Evolutionary conservation across 2,888 invertebrate genomes (phyloP).

Genomic region (Autographa gamma): DNA sequence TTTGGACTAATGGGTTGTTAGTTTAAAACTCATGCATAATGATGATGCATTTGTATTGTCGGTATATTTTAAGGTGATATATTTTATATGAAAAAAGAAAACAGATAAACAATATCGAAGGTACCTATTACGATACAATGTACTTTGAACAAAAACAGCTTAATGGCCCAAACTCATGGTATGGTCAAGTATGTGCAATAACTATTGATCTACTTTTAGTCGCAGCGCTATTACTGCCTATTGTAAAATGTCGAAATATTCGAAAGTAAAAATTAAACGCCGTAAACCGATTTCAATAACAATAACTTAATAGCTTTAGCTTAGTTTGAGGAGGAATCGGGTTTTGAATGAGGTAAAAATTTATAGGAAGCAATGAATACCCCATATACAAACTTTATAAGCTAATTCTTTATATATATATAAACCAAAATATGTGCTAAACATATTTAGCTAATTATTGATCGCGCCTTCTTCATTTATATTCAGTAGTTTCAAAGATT

Average conservation of each 20-base stretch:
- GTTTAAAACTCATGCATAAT: neutral
- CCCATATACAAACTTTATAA: too few species aligned
- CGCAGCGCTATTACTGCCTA: neutral
- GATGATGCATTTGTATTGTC: neutral
- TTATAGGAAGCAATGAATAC: too few species aligned
- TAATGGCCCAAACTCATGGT: neutral
- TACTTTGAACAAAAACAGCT: neutral
- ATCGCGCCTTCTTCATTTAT: too few species aligned
- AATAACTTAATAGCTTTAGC: neutral
- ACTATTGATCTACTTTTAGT: slow-evolving; percentile 1
- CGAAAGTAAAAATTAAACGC: neutral
- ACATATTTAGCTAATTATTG: too few species aligned
- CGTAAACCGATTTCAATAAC: neutral
- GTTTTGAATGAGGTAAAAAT: too few species aligned
- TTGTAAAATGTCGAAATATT: neutral
- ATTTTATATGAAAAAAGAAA: neutral
- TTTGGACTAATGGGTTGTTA: neutral
- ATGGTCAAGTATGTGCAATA: neutral
- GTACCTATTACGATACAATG: neutral
- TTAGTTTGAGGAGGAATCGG: neutral
- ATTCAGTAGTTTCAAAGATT: too few species aligned
- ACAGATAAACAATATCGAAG: neutral
- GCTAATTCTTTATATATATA: too few species aligned
- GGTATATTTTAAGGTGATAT: neutral
- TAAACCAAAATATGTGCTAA: too few species aligned